Evolutionary conservation across 92 coral and sea anemone genomes (phyloP), one percentile per base, ranked within the genome.

Genomic region (Bergia puertoricense): DNA sequence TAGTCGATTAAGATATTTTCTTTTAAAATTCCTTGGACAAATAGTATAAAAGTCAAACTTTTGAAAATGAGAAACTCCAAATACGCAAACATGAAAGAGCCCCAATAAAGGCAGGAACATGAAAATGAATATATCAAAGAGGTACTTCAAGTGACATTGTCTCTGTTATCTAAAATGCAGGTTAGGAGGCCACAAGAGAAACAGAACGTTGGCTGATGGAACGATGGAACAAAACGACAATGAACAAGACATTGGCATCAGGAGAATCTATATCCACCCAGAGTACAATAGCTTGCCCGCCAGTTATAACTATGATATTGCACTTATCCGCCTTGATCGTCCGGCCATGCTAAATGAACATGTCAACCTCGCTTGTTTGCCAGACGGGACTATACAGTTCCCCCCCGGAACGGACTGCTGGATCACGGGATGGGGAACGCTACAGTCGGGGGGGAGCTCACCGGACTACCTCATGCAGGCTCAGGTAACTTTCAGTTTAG

Each of bases 401-500:
- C 93, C 95, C 38, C 89, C 96, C 10, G 97, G 96, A 56, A 85
- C 94, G 11, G 43, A 85, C 6, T 95, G 98, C 37, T 92, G 91
- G 88, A 90, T 96, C 50, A 89, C 98, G 18, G 97, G 98, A 46
- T 96, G 99, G 99, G 99, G 99, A 36, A 83, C 90, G 22, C 43
- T 95, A n/a, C 16, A 86, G 45, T 89, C 98, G 1, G 95, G 93
- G 6, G 98, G 98, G 6, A 46, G 54, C 8, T 73, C 89, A 9
- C 94, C 98, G 1, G 93, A 92, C 0, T 88, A 43, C 38, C 91
- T 96, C 69, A 98, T 93, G 79, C 93, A 95, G 69, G 99, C 98
- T 44, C 69, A 91, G 92, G 99, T 96, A 76, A 41, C 14, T 46
- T 43, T 15, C n/a, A 10, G 4, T 42, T 23, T 39, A 22, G 18